A percentile compares a stretch with the other conserved stretches of the same genome.
phyloP scores from a whole-genome alignment of 1,140 invertebrate genomes.

The Ostrea denselamellosa region DNA sequence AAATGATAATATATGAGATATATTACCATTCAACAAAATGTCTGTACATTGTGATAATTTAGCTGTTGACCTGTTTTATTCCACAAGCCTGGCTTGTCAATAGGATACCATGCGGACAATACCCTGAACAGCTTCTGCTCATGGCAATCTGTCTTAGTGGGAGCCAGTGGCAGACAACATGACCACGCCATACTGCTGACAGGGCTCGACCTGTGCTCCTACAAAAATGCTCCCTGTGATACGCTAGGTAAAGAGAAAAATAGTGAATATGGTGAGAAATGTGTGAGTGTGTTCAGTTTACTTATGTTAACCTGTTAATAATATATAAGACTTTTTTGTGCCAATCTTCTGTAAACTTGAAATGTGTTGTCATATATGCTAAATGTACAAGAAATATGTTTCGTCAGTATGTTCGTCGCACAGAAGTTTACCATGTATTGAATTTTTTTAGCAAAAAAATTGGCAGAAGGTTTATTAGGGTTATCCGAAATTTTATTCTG shows the following conservation, averaged over 20 bases:
- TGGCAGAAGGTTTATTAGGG: too few species aligned
- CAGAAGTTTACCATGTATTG: too few species aligned
- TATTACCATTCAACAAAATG: background rate
- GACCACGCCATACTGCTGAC: constrained; percentile 95
- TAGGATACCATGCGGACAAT: constrained; percentile 84
- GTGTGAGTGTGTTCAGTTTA: too few species aligned
- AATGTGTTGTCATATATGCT: too few species aligned
- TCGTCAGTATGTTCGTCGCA: too few species aligned
- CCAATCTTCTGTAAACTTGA: too few species aligned
- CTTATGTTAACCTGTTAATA: too few species aligned
- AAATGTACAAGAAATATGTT: too few species aligned
- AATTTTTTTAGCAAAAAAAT: too few species aligned
- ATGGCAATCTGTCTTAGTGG: constrained; percentile 88
- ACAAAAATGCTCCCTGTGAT: constrained; percentile 86
- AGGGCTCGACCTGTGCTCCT: constrained; percentile 90
- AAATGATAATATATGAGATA: background rate
- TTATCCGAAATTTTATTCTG: background rate
- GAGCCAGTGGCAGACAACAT: constrained; percentile 89
- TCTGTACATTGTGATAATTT: background rate
- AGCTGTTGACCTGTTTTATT: constrained; percentile 29
- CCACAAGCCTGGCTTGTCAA: constrained; percentile 70
- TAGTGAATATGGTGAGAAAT: background rate
- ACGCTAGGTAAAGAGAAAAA: constrained; percentile 84
- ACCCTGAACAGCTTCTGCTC: constrained; percentile 92
- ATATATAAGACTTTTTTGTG: too few species aligned